These are phyloP conservation scores for Spea hammondii DNA, from an alignment of 2,797 vertebrate species.

Conservation along the genomic window DNA sequence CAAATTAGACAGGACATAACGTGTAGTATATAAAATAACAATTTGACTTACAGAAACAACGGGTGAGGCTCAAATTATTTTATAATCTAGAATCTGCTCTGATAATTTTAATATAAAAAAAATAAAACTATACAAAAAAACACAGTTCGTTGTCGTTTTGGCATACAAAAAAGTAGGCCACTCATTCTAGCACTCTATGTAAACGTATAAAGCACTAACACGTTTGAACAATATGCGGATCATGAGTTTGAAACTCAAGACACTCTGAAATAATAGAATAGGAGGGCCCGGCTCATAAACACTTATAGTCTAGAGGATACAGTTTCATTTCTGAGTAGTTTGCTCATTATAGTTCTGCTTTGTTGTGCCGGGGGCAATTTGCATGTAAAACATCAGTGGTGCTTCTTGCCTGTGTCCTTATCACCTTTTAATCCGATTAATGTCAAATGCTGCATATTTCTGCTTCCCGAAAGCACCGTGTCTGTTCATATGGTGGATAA, in stretches of 20 bases:
- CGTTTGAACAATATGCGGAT: too few relatives aligned
- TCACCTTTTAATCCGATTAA: conserved; percentile 17
- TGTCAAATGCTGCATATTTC: conserved; percentile 3
- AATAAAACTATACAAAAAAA: too few relatives aligned
- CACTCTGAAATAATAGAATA: not conserved
- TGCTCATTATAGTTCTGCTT: conserved; percentile 4
- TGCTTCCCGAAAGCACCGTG: conserved; percentile 3
- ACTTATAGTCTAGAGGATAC: not conserved
- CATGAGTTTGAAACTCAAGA: not conserved
- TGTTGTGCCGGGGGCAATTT: conserved; percentile 13
- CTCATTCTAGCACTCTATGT: too few relatives aligned
- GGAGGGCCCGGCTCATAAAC: not conserved
- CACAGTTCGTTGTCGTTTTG: too few relatives aligned
- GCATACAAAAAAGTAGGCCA: too few relatives aligned
- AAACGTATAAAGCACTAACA: too few relatives aligned
- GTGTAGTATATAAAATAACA: too few relatives aligned
- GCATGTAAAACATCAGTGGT: conserved; percentile 16
- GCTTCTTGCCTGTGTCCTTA: conserved; percentile 7
- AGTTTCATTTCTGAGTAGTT: not conserved
- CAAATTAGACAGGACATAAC: too few relatives aligned
- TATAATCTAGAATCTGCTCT: too few relatives aligned
- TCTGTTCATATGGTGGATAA: conserved; percentile 5
- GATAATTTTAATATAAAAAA: too few relatives aligned
- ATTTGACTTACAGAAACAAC: too few relatives aligned
- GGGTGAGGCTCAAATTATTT: too few relatives aligned